Percentiles rank a stretch among this genome's conserved stretches.
These are phyloP conservation scores for Drosophila mulleri DNA, from an alignment of 2,888 invertebrate species.

Conservation along the genomic window DNA sequence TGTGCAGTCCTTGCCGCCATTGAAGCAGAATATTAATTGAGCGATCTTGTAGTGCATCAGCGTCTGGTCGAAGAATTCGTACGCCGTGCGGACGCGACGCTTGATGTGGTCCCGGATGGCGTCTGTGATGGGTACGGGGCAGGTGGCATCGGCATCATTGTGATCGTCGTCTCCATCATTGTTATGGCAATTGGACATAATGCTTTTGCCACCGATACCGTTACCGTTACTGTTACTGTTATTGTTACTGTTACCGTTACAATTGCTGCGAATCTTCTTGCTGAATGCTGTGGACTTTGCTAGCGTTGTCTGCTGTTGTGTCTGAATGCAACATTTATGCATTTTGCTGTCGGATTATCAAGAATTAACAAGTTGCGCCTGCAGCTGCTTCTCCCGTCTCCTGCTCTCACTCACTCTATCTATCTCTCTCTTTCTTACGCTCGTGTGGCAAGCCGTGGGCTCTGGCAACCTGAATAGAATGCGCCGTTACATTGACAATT, in stretches of 20 bases:
- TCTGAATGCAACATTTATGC: conserved; percentile 49
- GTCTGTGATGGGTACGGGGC: conserved; percentile 22
- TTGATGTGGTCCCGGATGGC: conserved; percentile 39
- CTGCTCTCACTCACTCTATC: neutral
- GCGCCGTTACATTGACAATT: neutral
- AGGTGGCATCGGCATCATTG: neutral
- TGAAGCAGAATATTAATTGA: conserved; percentile 96
- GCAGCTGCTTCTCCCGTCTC: neutral
- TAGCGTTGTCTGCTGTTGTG: conserved; percentile 39
- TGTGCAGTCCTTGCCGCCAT: conserved; percentile 99
- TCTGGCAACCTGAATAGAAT: neutral
- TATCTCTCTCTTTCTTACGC: neutral
- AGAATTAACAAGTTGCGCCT: neutral
- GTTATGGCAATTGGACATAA: conserved; percentile 11
- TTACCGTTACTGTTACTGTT: conserved; percentile 3
- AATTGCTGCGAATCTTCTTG: neutral
- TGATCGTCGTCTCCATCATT: neutral
- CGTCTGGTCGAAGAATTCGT: conserved; percentile 87
- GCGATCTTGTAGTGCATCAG: conserved; percentile 88
- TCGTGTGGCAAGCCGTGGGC: neutral
- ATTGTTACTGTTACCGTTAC: neutral
- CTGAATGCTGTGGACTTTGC: conserved; percentile 30
- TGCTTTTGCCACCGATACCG: neutral
- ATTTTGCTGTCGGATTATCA: conserved; percentile 21
- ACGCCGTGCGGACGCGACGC: conserved; percentile 32